Evolutionary conservation across 2,113 vertebrate species (phyloP).

Genomic region (Aegotheles bennettii): DNA sequence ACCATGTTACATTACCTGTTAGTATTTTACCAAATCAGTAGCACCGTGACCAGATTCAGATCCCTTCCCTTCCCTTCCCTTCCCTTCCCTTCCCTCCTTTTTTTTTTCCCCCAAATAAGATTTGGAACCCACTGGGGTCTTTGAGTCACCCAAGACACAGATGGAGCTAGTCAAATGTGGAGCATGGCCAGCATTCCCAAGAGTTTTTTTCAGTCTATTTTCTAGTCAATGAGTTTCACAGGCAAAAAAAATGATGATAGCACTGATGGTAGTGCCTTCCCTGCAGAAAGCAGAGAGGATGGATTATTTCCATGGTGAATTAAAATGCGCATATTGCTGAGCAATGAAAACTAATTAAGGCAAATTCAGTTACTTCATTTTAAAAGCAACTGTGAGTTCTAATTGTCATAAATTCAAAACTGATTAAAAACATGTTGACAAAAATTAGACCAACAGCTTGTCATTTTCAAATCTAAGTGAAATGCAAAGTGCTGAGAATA

Average conservation of each 20-base stretch:
- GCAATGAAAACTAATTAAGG: constrained; percentile 38
- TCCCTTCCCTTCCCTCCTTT: not conserved
- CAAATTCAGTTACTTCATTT: constrained; percentile 38
- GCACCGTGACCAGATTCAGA: not conserved
- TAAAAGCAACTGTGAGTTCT: constrained; percentile 44
- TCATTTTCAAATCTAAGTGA: constrained; percentile 40
- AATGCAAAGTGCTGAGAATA: constrained; percentile 23
- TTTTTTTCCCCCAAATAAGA: not conserved
- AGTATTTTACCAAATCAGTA: not conserved
- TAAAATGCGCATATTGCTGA: constrained; percentile 32
- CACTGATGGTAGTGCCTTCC: not conserved
- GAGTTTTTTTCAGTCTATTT: constrained; percentile 22
- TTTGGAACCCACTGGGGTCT: not conserved
- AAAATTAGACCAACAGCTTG: constrained; percentile 54
- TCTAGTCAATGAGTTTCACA: not conserved
- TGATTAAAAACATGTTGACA: constrained; percentile 60
- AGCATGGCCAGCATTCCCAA: not conserved
- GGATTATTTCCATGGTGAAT: constrained; percentile 3
- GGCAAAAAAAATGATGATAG: not conserved
- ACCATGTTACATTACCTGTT: not conserved
- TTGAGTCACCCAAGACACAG: constrained; percentile 13
- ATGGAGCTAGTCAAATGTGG: not conserved
- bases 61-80: not conserved
- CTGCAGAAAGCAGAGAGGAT: not conserved
- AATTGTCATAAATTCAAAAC: constrained; percentile 59